phyloP scores from a whole-genome alignment of 2,888 invertebrate genomes.

The Apodemia mormo region DNA sequence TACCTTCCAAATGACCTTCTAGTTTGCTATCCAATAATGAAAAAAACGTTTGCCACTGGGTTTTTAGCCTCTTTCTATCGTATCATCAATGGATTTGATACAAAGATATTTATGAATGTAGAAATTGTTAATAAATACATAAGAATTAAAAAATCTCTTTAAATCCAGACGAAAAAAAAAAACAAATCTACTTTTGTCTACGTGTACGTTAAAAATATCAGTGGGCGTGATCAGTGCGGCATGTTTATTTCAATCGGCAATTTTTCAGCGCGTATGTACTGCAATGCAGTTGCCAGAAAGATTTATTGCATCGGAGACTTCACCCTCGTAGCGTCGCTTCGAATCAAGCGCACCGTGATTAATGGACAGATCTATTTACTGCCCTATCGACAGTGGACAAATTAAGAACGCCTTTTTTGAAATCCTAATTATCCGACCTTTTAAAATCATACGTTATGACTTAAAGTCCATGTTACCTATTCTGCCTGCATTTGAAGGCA shows the following conservation, averaged over 20 bases:
- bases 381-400: slow-evolving; percentile 37
- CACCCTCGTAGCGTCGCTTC: slow-evolving; percentile 54
- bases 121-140: no score
- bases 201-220: slow-evolving; percentile 33
- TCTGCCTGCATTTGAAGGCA: no score
- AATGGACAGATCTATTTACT: slow-evolving; percentile 67
- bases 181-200: neutral
- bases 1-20: no score
- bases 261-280: slow-evolving; percentile 64
- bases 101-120: no score
- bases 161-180: no score
- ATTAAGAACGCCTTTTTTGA: slow-evolving; percentile 22
- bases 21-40: no score
- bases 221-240: slow-evolving; percentile 53
- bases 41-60: no score
- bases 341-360: slow-evolving; percentile 63
- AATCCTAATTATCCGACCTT: neutral
- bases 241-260: slow-evolving; percentile 70
- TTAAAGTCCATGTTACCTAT: no score
- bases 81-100: no score
- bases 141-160: no score
- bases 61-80: no score
- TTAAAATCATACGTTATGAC: neutral
- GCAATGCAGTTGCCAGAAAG: slow-evolving; percentile 69
- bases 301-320: slow-evolving; percentile 60